phyloP scores from a whole-genome alignment of 1,140 invertebrate genomes.

The Danaus plexippus region DNA sequence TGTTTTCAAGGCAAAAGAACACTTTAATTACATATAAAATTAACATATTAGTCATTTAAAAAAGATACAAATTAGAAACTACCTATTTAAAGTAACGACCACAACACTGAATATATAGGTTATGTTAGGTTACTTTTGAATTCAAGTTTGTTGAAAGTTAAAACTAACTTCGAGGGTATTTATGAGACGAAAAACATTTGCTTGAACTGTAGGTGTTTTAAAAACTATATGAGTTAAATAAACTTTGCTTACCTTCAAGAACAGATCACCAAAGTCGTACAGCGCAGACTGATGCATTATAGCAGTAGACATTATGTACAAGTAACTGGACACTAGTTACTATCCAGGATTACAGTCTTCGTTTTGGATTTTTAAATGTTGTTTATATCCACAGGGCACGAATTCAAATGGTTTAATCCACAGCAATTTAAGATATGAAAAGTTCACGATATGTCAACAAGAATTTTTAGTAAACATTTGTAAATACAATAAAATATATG shows the following conservation, averaged over 20 bases:
- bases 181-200: too few relatives aligned
- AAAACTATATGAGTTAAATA: slow-evolving; percentile 4
- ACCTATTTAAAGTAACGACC: too few relatives aligned
- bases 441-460: slow-evolving; percentile 54
- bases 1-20: too few relatives aligned
- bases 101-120: too few relatives aligned
- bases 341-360: slow-evolving; percentile 39
- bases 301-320: slow-evolving; percentile 70
- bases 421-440: slow-evolving; percentile 54
- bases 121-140: too few relatives aligned
- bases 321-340: slow-evolving; percentile 53
- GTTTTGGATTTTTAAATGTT: slow-evolving; percentile 28
- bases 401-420: slow-evolving; percentile 50
- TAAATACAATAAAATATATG: slow-evolving; percentile 41
- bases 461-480: slow-evolving; percentile 52
- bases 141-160: too few relatives aligned
- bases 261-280: slow-evolving; percentile 70
- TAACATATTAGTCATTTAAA: too few relatives aligned
- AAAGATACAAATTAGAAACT: too few relatives aligned
- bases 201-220: too few relatives aligned
- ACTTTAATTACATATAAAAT: too few relatives aligned
- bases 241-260: slow-evolving; percentile 63
- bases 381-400: slow-evolving; percentile 55
- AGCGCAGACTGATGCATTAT: slow-evolving; percentile 72
- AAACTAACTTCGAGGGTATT: too few relatives aligned